phyloP scores from a whole-genome alignment of 2,888 invertebrate genomes.

The Eurytoma californica region DNA sequence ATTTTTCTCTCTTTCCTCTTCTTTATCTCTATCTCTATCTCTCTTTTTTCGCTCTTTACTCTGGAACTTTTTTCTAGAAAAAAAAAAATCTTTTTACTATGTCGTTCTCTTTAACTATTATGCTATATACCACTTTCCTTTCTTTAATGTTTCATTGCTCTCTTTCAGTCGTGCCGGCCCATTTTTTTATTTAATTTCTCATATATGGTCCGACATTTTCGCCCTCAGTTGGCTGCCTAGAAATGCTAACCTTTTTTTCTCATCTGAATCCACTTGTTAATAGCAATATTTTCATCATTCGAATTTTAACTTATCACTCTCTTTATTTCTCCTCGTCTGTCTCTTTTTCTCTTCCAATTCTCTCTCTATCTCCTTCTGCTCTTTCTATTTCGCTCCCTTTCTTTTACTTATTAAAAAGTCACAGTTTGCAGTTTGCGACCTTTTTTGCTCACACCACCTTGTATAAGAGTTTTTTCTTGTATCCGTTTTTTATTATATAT shows the following conservation, averaged over 20 bases:
- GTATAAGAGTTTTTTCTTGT: conserved; percentile 47
- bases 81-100: conserved; percentile 36
- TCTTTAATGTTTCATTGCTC: conserved; percentile 19
- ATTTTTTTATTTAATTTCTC: conserved; percentile 32
- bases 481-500: conserved; percentile 56
- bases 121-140: conserved; percentile 27
- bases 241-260: conserved; percentile 23
- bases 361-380: conserved; percentile 24
- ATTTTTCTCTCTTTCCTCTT: conserved; percentile 57
- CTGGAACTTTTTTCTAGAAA: conserved; percentile 35
- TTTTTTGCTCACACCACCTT: conserved; percentile 45
- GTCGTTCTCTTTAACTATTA: conserved; percentile 27
- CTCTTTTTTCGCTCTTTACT: conserved; percentile 49
- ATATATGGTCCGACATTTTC: conserved; percentile 44
- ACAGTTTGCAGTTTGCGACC: conserved; percentile 50
- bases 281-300: conserved; percentile 24
- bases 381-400: conserved; percentile 57
- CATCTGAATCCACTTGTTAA: conserved; percentile 10
- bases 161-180: conserved; percentile 27
- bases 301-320: not conserved
- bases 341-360: not conserved
- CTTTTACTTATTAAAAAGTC: conserved; percentile 55
- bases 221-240: conserved; percentile 28
- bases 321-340: conserved; percentile 1
- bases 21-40: conserved; percentile 59